These are phyloP conservation scores for Jordanella pulchra DNA, from an alignment of 2,797 vertebrate species.

Conservation along the genomic window DNA sequence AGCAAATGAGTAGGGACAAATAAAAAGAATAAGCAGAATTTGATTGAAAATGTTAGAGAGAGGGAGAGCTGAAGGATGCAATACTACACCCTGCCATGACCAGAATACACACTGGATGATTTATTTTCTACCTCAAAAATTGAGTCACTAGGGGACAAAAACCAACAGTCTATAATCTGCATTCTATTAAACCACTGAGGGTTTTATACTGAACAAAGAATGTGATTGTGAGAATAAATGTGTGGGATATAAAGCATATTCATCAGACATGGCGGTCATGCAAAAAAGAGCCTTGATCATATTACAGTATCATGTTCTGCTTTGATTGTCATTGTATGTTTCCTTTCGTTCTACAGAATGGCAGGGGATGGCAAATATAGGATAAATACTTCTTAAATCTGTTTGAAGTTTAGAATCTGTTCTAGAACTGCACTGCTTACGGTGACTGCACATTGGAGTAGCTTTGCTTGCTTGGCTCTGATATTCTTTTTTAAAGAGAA, in stretches of 20 bases:
- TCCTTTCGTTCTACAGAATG: background rate
- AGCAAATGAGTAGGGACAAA: slow-evolving; percentile 53
- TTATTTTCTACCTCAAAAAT: slow-evolving; percentile 59
- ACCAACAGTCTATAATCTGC: slow-evolving; percentile 53
- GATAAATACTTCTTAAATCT: background rate
- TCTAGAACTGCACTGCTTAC: no score
- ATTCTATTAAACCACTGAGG: slow-evolving; percentile 68
- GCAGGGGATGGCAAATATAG: background rate
- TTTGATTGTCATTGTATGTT: slow-evolving; percentile 21
- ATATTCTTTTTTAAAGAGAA: no score
- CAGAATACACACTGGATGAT: slow-evolving; percentile 58
- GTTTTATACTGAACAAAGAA: slow-evolving; percentile 61
- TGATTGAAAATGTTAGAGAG: slow-evolving; percentile 51
- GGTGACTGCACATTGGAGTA: no score
- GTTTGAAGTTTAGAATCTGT: background rate
- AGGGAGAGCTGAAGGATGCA: slow-evolving; percentile 53
- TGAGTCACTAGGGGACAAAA: slow-evolving; percentile 38
- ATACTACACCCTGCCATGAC: slow-evolving; percentile 65
- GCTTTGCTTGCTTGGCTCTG: no score
- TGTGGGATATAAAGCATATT: slow-evolving; percentile 31
- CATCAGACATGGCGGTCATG: slow-evolving; percentile 48
- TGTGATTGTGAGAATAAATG: slow-evolving; percentile 36
- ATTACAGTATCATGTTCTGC: slow-evolving; percentile 10
- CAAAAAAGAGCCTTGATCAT: slow-evolving; percentile 25
- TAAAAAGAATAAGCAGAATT: slow-evolving; percentile 70